phyloP scores from a whole-genome alignment of 2,888 invertebrate species.

The Pteria penguin region DNA sequence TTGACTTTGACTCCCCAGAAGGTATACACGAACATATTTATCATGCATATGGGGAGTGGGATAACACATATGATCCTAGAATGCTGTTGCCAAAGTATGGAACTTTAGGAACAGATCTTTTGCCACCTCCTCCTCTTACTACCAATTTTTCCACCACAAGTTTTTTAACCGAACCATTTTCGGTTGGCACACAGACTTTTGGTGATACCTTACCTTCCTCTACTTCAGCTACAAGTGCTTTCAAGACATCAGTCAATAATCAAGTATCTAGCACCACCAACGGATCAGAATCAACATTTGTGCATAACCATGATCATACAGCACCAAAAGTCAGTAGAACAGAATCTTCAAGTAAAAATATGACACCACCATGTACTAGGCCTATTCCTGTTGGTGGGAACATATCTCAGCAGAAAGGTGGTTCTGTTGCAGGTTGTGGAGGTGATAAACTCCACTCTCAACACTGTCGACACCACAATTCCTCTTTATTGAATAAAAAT shows the following conservation, averaged over 20 bases:
- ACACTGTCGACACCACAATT: slow-evolving; percentile 59
- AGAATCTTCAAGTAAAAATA: slow-evolving; percentile 10
- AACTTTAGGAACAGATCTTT: slow-evolving; percentile 67
- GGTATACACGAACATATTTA: slow-evolving; percentile 76
- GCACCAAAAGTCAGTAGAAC: slow-evolving; percentile 24
- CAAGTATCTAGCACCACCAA: slow-evolving; percentile 50
- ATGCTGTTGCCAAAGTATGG: slow-evolving; percentile 64
- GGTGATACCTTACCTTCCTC: slow-evolving; percentile 50
- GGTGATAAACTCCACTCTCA: slow-evolving; percentile 53
- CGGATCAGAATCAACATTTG: slow-evolving; percentile 50
- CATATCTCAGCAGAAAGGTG: slow-evolving; percentile 43
- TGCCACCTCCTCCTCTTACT: slow-evolving; percentile 72
- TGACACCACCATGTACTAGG: slow-evolving; percentile 66
- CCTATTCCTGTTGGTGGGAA: slow-evolving; percentile 73
- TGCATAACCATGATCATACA: slow-evolving; percentile 33
- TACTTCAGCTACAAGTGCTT: slow-evolving; percentile 63
- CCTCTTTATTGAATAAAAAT: slow-evolving; percentile 19
- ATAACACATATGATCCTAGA: slow-evolving; percentile 72
- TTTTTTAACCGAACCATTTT: slow-evolving; percentile 57
- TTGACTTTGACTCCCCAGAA: slow-evolving; percentile 76
- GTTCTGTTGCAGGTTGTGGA: neutral
- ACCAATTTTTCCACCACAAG: slow-evolving; percentile 64
- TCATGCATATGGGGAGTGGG: slow-evolving; percentile 78
- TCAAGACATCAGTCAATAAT: slow-evolving; percentile 58
- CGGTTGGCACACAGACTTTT: slow-evolving; percentile 42